A percentile compares a stretch with the other conserved stretches of the same genome.
These are phyloP conservation scores for Abrostola triplasia DNA, from an alignment of 2,888 invertebrate species.

Conservation along the genomic window DNA sequence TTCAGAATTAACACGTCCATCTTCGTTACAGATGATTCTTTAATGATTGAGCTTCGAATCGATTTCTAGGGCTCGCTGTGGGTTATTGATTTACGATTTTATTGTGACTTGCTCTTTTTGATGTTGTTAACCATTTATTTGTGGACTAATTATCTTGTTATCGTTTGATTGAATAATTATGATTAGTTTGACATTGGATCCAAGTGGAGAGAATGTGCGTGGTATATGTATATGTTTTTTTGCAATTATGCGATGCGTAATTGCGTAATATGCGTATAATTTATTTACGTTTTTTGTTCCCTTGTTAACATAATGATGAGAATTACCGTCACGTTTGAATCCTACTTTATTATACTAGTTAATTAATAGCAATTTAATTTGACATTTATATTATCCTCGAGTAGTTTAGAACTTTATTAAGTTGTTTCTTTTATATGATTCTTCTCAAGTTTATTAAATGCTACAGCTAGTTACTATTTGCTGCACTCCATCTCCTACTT, in stretches of 20 bases:
- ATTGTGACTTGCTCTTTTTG: constrained; percentile 83
- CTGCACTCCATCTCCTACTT: too few species aligned
- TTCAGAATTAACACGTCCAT: constrained; percentile 81
- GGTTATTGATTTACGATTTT: constrained; percentile 84
- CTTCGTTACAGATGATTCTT: constrained; percentile 85
- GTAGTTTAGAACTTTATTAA: too few species aligned
- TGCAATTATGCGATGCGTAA: constrained; percentile 2
- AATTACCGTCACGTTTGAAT: neutral
- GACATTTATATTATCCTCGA: too few species aligned
- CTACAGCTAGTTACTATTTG: too few species aligned
- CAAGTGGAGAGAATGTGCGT: neutral
- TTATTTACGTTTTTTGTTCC: neutral
- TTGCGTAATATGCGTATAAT: constrained; percentile 3
- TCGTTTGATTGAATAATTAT: constrained; percentile 37
- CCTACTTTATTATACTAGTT: neutral
- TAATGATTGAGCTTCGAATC: constrained; percentile 83
- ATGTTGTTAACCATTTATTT: constrained; percentile 60
- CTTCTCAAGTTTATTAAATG: too few species aligned
- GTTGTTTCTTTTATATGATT: too few species aligned
- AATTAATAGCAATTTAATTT: neutral
- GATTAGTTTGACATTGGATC: neutral
- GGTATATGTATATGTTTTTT: neutral
- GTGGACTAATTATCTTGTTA: constrained; percentile 73
- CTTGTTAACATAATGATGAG: neutral
- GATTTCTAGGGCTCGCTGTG: constrained; percentile 80